Evolutionary conservation across 2,797 vertebrate genomes (phyloP).

Genomic region (Vultur gryphus): DNA sequence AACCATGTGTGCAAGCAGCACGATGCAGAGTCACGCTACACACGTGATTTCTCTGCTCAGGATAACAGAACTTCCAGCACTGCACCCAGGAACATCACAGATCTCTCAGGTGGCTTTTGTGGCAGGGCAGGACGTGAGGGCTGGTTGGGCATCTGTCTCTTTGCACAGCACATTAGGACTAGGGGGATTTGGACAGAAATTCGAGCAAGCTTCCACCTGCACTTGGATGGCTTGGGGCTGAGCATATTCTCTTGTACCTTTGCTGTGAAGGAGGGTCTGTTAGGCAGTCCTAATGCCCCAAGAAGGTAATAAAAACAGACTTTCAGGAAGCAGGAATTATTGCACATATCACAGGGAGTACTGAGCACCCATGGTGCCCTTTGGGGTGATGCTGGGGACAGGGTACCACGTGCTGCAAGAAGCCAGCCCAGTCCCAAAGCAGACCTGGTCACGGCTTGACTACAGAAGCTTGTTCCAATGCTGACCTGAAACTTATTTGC

Average conservation of each 20-base stretch:
- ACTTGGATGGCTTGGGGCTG: background rate
- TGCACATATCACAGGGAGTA: background rate
- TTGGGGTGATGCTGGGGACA: background rate
- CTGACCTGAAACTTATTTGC: background rate
- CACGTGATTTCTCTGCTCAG: background rate
- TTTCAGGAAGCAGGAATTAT: background rate
- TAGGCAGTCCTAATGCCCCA: background rate
- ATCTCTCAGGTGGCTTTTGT: background rate
- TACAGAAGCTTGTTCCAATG: background rate
- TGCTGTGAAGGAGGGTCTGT: background rate
- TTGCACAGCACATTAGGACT: background rate
- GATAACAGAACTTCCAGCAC: background rate
- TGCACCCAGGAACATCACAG: background rate
- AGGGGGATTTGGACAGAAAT: background rate
- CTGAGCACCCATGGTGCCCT: background rate
- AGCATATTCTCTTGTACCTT: background rate
- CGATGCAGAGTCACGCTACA: fast-evolving
- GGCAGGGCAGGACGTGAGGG: background rate
- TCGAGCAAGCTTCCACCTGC: background rate
- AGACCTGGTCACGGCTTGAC: background rate
- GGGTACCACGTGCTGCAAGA: background rate
- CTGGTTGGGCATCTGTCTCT: background rate
- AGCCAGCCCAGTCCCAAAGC: background rate
- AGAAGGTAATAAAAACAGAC: background rate
- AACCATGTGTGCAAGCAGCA: fast-evolving